Conservation (phyloP, 2,888 invertebrate species). For the Leptothorax acervorum region DNA sequence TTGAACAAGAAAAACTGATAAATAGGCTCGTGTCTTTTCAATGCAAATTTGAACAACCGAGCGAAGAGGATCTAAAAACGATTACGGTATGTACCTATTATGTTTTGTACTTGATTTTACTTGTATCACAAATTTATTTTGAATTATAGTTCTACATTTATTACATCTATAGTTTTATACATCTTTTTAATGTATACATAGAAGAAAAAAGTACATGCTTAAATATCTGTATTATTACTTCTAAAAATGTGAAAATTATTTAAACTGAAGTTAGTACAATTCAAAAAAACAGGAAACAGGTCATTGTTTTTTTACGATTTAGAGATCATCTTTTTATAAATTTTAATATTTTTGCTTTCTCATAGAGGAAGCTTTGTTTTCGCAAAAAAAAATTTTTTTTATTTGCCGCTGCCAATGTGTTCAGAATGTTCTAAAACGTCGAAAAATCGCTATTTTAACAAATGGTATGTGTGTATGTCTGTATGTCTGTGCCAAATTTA, state of each 20-base stretch:
- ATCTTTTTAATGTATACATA: neutral
- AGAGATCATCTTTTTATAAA: neutral
- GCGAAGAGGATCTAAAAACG: constrained; percentile 96
- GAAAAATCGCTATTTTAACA: too few species aligned
- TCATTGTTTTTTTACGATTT: neutral
- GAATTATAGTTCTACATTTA: neutral
- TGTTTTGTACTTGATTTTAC: neutral
- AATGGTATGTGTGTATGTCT: too few species aligned
- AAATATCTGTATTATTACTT: too few species aligned
- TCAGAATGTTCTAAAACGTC: too few species aligned
- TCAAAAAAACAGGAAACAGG: neutral
- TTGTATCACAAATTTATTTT: neutral
- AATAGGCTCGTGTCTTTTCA: constrained; percentile 98
- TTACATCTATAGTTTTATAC: too few species aligned
- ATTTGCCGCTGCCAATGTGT: too few species aligned
- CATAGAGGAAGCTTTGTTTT: too few species aligned
- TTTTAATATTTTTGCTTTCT: neutral
- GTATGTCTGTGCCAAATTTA: too few species aligned
- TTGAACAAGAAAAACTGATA: constrained; percentile 97
- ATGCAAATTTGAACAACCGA: constrained; percentile 98
- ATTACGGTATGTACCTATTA: constrained; percentile 90
- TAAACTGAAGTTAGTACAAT: neutral
- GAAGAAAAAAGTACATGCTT: neutral
- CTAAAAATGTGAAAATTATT: neutral
- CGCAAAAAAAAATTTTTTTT: too few species aligned